Percentiles rank a stretch among this genome's conserved stretches.
Evolutionary conservation across 2,113 vertebrate genomes (phyloP).

Genomic region (Piprites chloris): DNA sequence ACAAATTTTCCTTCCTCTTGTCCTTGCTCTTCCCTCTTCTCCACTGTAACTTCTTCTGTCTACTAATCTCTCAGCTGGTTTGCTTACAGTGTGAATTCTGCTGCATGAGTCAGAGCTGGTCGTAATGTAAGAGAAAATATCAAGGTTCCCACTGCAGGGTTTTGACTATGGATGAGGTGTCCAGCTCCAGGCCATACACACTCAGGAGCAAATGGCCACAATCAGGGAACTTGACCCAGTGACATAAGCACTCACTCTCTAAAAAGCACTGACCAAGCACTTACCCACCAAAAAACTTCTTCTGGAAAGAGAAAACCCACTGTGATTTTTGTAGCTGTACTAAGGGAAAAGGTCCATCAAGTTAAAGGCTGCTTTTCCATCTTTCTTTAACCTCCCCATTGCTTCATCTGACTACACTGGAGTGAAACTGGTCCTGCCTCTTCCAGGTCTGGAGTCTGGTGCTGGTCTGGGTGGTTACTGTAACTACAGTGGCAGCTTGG

Average conservation of each 20-base stretch:
- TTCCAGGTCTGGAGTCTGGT: neutral
- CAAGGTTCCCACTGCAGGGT: fast-evolving
- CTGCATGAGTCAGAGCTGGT: neutral
- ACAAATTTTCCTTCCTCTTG: neutral
- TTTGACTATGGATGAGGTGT: neutral
- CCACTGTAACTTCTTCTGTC: neutral
- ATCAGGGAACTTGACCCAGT: neutral
- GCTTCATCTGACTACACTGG: neutral
- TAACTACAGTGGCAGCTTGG: neutral
- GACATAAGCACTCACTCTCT: no score
- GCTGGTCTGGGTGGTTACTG: neutral
- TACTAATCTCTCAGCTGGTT: neutral
- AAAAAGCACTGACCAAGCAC: neutral
- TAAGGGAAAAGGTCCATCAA: neutral
- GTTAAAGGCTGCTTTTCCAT: neutral
- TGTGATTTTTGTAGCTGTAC: neutral
- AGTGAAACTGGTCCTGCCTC: neutral
- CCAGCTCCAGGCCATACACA: fast-evolving
- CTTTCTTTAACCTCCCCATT: neutral
- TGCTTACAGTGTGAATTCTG: neutral
- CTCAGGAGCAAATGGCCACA: neutral
- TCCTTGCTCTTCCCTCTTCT: neutral
- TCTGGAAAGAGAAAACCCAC: neutral
- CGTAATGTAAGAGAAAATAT: neutral
- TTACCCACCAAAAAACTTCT: neutral